These are phyloP conservation scores for Drosophila funebris DNA, from an alignment of 1,140 invertebrate genomes.

Conservation along the genomic window DNA sequence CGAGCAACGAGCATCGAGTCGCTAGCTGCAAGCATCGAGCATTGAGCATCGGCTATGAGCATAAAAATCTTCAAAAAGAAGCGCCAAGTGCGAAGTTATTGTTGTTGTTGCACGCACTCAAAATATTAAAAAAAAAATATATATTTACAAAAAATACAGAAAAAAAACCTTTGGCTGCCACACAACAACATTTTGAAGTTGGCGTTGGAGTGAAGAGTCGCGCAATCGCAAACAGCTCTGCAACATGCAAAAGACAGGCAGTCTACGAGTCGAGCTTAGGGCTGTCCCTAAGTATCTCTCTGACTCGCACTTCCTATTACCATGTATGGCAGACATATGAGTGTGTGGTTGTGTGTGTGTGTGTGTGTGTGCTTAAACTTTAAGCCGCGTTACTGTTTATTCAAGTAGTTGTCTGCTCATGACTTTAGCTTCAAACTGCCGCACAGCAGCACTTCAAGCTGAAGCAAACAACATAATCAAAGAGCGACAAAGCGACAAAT, in stretches of 20 bases:
- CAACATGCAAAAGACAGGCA: constrained; percentile 70
- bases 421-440: constrained; percentile 14
- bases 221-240: constrained; percentile 14
- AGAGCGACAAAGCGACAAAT: constrained; percentile 39
- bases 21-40: constrained; percentile 27
- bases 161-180: constrained; percentile 48
- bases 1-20: constrained; percentile 11
- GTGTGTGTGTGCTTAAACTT: constrained; percentile 35
- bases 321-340: too few relatives aligned
- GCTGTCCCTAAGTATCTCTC: constrained; percentile 58
- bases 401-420: constrained; percentile 62
- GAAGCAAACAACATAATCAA: constrained; percentile 79
- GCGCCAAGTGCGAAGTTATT: constrained; percentile 74
- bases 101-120: constrained; percentile 63
- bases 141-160: constrained; percentile 12
- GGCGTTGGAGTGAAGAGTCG: constrained; percentile 50
- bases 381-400: constrained; percentile 51
- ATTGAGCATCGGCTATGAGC: constrained; percentile 14
- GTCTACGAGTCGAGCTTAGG: constrained; percentile 62
- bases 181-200: constrained; percentile 57
- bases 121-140: constrained; percentile 68
- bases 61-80: constrained; percentile 79
- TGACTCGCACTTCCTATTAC: not conserved
- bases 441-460: constrained; percentile 54
- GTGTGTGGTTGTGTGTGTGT: not conserved